phyloP scores from a whole-genome alignment of 1,140 invertebrate species.

The Drosophila miranda region DNA sequence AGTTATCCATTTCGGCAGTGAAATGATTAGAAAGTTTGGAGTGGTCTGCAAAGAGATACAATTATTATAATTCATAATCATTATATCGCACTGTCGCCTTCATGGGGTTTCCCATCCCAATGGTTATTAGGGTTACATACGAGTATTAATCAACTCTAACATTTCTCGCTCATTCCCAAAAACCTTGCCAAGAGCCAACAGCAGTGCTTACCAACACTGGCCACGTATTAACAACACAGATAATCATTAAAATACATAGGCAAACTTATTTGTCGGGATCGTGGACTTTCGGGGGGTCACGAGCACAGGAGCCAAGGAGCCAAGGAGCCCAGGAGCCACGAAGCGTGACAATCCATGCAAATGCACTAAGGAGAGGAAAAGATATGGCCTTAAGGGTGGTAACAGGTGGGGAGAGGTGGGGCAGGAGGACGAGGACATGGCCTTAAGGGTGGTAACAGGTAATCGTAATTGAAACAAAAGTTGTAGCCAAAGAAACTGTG shows the following conservation, averaged over 20 bases:
- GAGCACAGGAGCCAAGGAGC: neutral
- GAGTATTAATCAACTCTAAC: constrained; percentile 35
- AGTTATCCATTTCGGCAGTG: no score
- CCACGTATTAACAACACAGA: constrained; percentile 58
- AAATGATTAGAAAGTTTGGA: no score
- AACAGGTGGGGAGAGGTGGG: neutral
- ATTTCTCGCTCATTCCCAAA: constrained; percentile 5
- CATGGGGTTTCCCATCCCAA: neutral
- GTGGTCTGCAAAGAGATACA: no score
- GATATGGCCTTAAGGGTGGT: neutral
- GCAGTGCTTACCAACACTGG: constrained; percentile 42
- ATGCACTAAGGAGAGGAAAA: constrained; percentile 23
- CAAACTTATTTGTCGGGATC: constrained; percentile 43
- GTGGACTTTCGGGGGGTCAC: neutral
- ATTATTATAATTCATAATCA: no score
- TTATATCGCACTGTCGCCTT: no score
- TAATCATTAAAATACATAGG: constrained; percentile 62
- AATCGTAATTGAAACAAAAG: constrained; percentile 78
- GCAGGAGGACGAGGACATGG: neutral
- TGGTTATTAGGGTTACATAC: constrained; percentile 14
- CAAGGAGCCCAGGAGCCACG: neutral
- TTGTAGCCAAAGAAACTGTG: constrained; percentile 70
- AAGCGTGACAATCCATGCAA: constrained; percentile 55
- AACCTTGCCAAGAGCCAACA: neutral
- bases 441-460: constrained; percentile 56